Conservation (phyloP, 2,888 invertebrate genomes). For the Acanthococcus lagerstroemiae region DNA sequence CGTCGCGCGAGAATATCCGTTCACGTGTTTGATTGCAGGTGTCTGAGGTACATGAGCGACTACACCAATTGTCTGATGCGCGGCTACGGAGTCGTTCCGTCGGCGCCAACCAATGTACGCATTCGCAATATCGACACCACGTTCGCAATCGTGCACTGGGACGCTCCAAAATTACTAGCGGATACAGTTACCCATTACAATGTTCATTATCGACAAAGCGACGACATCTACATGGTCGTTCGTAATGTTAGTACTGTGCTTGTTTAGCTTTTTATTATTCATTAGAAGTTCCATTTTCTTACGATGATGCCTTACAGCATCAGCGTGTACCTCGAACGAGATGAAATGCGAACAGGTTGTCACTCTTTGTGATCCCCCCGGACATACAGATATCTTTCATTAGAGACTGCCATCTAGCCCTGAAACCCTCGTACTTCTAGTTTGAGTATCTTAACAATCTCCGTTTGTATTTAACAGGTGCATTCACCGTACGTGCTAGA, state of each 20-base stretch:
- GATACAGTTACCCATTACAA: conserved; percentile 58
- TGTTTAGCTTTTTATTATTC: neutral
- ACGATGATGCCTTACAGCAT: too few species aligned
- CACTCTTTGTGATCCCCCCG: too few species aligned
- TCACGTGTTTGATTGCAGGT: conserved; percentile 48
- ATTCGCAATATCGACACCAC: conserved; percentile 63
- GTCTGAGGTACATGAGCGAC: conserved; percentile 68
- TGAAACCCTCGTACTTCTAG: too few species aligned
- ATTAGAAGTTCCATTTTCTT: neutral
- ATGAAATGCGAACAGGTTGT: too few species aligned
- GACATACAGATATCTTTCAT: too few species aligned
- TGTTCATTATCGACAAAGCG: conserved; percentile 51
- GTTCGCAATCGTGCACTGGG: conserved; percentile 71
- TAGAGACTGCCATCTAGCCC: too few species aligned
- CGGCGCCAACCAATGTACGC: conserved; percentile 57
- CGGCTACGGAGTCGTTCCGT: conserved; percentile 72
- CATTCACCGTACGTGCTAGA: conserved; percentile 59
- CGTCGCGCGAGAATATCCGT: too few species aligned
- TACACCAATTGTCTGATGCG: conserved; percentile 73
- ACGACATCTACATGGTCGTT: conserved; percentile 49
- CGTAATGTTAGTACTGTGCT: conserved; percentile 41
- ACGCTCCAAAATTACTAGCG: conserved; percentile 56
- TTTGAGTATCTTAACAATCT: too few species aligned
- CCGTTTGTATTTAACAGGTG: conserved; percentile 31
- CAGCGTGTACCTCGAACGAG: too few species aligned